These are phyloP conservation scores for Stylophora pistillata DNA, from an alignment of 64 coral and sea anemone species.

Conservation along the genomic window DNA sequence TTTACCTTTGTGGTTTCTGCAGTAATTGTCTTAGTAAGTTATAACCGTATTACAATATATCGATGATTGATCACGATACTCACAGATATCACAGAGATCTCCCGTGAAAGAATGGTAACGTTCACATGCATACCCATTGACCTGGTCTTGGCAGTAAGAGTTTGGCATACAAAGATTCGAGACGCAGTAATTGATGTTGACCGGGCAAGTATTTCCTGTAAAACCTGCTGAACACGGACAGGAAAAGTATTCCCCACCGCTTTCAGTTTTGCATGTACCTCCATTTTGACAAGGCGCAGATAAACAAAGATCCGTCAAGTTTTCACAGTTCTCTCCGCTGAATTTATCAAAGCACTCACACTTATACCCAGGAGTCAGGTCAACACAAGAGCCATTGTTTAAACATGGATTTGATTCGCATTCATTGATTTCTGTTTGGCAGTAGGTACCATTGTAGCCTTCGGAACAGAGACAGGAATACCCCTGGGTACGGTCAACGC, in stretches of 20 bases:
- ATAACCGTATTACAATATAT: not conserved
- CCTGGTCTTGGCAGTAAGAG: conserved; percentile 52
- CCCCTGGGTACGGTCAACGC: conserved; percentile 7
- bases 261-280: conserved; percentile 42
- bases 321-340: conserved; percentile 40
- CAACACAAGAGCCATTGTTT: conserved; percentile 48
- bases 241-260: conserved; percentile 21
- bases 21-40: not conserved
- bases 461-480: conserved; percentile 26
- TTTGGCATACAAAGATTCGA: conserved; percentile 52
- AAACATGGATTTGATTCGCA: conserved; percentile 23
- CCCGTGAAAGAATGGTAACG: conserved; percentile 63
- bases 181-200: conserved; percentile 61
- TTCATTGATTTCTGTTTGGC: conserved; percentile 53
- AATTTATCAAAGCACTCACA: conserved; percentile 29
- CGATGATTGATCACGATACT: conserved; percentile 1
- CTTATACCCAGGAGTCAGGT: conserved; percentile 40
- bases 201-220: conserved; percentile 33
- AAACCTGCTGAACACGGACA: conserved; percentile 55
- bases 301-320: conserved; percentile 20
- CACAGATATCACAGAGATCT: conserved; percentile 57
- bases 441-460: conserved; percentile 45
- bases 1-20: not conserved
- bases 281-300: conserved; percentile 52
- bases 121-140: conserved; percentile 54